Percentiles rank a stretch among this genome's conserved stretches.
Evolutionary conservation across 2,888 invertebrate genomes (phyloP).

Genomic region (Xestia xanthographa): DNA sequence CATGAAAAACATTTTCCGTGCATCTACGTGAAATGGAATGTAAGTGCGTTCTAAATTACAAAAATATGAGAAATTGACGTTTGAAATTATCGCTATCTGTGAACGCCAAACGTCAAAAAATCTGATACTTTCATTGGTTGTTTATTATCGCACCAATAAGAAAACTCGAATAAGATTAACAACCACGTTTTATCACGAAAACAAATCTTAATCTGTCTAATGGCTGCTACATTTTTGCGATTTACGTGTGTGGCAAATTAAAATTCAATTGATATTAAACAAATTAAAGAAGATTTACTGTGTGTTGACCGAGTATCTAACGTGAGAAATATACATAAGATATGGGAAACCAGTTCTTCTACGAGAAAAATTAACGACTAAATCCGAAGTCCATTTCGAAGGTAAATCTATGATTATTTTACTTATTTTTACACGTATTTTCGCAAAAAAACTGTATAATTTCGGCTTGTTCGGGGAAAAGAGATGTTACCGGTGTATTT

Average conservation of each 20-base stretch:
- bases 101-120: constrained; percentile 45
- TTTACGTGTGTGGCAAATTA: constrained; percentile 76
- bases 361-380: constrained; percentile 53
- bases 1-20: not conserved
- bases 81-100: not conserved
- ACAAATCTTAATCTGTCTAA: constrained; percentile 69
- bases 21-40: constrained; percentile 41
- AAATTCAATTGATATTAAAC: constrained; percentile 57
- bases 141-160: constrained; percentile 45
- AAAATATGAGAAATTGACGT: not conserved
- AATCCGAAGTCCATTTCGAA: constrained; percentile 70
- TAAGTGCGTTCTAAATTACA: constrained; percentile 53
- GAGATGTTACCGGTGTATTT: constrained; percentile 33
- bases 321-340: constrained; percentile 37
- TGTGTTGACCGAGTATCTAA: constrained; percentile 39
- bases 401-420: constrained; percentile 78
- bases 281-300: constrained; percentile 40
- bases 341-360: constrained; percentile 40
- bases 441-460: constrained; percentile 71
- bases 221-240: constrained; percentile 77
- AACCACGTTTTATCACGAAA: constrained; percentile 68
- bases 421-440: constrained; percentile 71
- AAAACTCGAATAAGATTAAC: constrained; percentile 16
- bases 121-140: constrained; percentile 42
- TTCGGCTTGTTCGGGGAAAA: constrained; percentile 61